These are phyloP conservation scores for Amazona guildingii DNA, from an alignment of 2,113 vertebrate genomes.

Conservation along the genomic window DNA sequence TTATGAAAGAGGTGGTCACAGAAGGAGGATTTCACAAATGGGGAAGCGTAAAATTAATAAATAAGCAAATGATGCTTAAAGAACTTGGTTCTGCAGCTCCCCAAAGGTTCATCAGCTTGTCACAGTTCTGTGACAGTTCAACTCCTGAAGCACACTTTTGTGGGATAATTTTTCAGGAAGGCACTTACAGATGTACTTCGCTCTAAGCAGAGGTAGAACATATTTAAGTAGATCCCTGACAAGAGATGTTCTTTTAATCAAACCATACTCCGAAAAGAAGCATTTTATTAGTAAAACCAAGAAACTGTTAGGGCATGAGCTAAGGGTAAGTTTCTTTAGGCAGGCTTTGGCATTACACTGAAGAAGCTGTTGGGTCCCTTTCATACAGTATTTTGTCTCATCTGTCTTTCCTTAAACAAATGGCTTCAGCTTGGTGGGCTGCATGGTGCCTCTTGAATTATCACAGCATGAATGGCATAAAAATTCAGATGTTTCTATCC, in stretches of 20 bases:
- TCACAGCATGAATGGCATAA: neutral
- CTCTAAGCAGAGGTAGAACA: neutral
- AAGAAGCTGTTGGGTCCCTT: neutral
- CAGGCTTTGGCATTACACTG: neutral
- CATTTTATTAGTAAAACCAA: neutral
- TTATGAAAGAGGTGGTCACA: neutral
- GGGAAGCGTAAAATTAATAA: neutral
- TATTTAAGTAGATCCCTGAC: neutral
- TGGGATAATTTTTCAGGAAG: neutral
- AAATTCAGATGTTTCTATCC: neutral
- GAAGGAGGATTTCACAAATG: neutral
- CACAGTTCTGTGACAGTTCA: neutral
- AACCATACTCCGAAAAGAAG: neutral
- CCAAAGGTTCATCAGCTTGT: neutral
- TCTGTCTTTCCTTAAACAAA: neutral
- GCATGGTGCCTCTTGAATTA: neutral
- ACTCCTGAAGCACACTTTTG: neutral
- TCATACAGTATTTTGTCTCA: neutral
- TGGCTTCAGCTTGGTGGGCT: neutral
- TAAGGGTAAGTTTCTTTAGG: neutral
- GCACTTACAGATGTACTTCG: neutral
- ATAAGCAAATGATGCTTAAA: neutral
- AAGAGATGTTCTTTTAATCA: neutral
- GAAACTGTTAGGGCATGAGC: neutral
- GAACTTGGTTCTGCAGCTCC: conserved; percentile 7